Evolutionary conservation across 2,797 vertebrate species (phyloP), one percentile per base, ranked within the genome.

Genomic region (Chaunax sp.): DNA sequence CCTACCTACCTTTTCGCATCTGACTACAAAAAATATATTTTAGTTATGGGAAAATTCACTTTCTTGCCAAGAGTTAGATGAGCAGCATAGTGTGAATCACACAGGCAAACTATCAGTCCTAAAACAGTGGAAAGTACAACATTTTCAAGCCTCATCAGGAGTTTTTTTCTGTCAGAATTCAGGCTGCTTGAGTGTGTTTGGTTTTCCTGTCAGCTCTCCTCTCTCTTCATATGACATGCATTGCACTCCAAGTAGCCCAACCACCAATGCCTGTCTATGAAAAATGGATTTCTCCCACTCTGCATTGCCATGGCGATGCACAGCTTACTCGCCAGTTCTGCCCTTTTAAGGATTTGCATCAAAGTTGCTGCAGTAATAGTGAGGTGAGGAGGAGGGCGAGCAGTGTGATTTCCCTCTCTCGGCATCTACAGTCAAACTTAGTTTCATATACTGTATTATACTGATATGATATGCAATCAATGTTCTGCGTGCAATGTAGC

Each of bases 261-360:
- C 60, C 61, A 1, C 52, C 81, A 83, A 60, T 56, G 84, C 53
- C 81, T 87, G 82, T 87, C 87, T 88, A 90, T 91, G 81, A 91
- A 91, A 92, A 92, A 91, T 90, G 67, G 69, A 90, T 91, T 90
- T 88, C 77, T 86, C 87, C 80, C 75, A 76, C 70, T 77, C 61
- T n/a, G 30, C 81, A 87, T 88, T 82, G 75, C 82, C 83, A 79
- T 79, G 76, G 80, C 77, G 51, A 91, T 87, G 75, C 81, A 83
- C 82, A 71, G 83, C 72, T 83, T 80, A 86, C 77, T 78, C 58
- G 9, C 68, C 79, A 81, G 83, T 87, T 89, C 66, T 84, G 69
- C 84, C 75, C 83, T 83, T 88, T 88, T 82, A 89, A 86, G 77
- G 78, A 90, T 89, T 86, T 89, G 81, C 80, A 87, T 85, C 82